Conservation (phyloP, 2,113 vertebrate species). For the Urocynchramus pylzowi region DNA sequence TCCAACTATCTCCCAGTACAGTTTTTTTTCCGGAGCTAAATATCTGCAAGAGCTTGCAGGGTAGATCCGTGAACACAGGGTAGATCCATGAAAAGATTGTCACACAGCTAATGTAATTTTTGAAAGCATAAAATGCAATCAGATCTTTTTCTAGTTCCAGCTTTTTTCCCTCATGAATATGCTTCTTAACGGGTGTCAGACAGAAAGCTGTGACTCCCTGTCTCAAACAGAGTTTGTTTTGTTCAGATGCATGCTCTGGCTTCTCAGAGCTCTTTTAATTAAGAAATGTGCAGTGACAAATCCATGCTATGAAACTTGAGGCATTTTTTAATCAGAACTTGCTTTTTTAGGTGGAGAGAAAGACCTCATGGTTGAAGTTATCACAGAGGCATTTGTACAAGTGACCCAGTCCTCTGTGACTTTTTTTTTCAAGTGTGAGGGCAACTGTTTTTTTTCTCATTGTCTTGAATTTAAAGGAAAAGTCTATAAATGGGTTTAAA, state of each 20-base stretch:
- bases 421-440: neutral
- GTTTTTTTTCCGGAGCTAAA: neutral
- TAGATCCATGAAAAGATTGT: neutral
- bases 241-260: slow-evolving; percentile 59
- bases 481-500: neutral
- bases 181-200: slow-evolving; percentile 18
- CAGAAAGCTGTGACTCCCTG: slow-evolving; percentile 14
- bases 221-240: slow-evolving; percentile 68
- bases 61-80: neutral
- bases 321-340: slow-evolving; percentile 64
- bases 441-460: neutral
- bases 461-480: neutral
- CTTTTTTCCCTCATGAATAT: slow-evolving; percentile 26
- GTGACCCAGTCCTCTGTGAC: neutral
- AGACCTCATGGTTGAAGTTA: slow-evolving; percentile 56
- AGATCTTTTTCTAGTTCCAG: neutral
- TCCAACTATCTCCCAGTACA: neutral
- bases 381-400: slow-evolving; percentile 44
- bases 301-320: slow-evolving; percentile 64
- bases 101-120: slow-evolving; percentile 20
- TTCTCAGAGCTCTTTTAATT: slow-evolving; percentile 58
- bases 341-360: slow-evolving; percentile 68
- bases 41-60: neutral
- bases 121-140: neutral
- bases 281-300: slow-evolving; percentile 50